Percentiles rank a stretch among this genome's conserved stretches.
Evolutionary conservation across 2,888 invertebrate genomes (phyloP).

Genomic region (Nysson spinosus): DNA sequence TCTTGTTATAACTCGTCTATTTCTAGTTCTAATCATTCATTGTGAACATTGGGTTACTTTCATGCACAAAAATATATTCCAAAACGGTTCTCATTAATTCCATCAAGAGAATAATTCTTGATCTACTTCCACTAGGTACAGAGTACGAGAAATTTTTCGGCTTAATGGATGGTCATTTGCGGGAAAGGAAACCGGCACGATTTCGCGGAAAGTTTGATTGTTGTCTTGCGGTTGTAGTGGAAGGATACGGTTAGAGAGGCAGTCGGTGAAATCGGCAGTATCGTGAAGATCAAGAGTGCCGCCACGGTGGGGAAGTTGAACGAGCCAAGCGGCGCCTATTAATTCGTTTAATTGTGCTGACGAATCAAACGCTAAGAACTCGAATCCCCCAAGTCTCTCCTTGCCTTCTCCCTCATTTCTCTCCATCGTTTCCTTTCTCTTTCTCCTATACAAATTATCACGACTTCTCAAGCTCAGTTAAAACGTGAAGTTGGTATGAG

Average conservation of each 20-base stretch:
- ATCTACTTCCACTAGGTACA: background rate
- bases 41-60: no score
- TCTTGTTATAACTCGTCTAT: background rate
- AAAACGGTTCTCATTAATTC: background rate
- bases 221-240: slow-evolving; percentile 36
- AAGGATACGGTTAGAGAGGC: slow-evolving; percentile 21
- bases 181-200: slow-evolving; percentile 31
- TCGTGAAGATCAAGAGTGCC: slow-evolving; percentile 38
- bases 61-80: no score
- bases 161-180: slow-evolving; percentile 32
- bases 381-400: slow-evolving; percentile 38
- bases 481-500: slow-evolving; percentile 39
- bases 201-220: slow-evolving; percentile 49
- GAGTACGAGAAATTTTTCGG: slow-evolving; percentile 28
- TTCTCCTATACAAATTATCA: slow-evolving; percentile 67
- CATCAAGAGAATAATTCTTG: slow-evolving; percentile 2
- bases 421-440: slow-evolving; percentile 7
- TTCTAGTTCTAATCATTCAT: no score
- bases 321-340: slow-evolving; percentile 63
- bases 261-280: slow-evolving; percentile 27
- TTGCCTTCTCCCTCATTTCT: background rate
- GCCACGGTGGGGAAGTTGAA: slow-evolving; percentile 41
- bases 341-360: slow-evolving; percentile 75
- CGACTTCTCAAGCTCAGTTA: slow-evolving; percentile 61
- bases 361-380: slow-evolving; percentile 70